Conservation (phyloP, 2,888 invertebrate genomes). For the Leptogaster cylindrica region DNA sequence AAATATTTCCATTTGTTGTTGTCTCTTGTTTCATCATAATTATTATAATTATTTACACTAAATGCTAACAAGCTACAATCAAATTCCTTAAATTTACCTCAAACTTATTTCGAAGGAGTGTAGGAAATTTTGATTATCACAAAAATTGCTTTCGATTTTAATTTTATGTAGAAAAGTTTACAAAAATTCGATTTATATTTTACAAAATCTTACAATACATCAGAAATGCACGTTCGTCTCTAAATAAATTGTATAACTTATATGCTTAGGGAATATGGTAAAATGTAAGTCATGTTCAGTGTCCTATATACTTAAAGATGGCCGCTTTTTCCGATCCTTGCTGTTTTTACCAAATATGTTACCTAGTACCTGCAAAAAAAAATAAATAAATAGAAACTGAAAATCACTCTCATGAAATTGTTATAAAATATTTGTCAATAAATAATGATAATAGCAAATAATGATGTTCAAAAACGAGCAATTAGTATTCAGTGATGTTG, state of each 20-base stretch:
- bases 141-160: slow-evolving; percentile 23
- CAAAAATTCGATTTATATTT: too few species aligned
- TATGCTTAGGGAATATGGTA: not conserved
- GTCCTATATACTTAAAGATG: slow-evolving; percentile 73
- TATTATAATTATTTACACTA: too few species aligned
- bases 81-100: too few species aligned
- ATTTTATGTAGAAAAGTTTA: slow-evolving; percentile 5
- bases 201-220: slow-evolving; percentile 2
- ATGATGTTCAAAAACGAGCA: too few species aligned
- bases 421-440: too few species aligned
- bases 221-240: not conserved
- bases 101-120: not conserved
- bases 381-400: too few species aligned
- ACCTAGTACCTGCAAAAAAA: slow-evolving; percentile 66
- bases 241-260: too few species aligned
- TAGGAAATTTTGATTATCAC: slow-evolving; percentile 28
- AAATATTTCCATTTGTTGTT: too few species aligned
- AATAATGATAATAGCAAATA: too few species aligned
- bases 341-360: slow-evolving; percentile 82
- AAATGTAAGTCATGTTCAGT: not conserved
- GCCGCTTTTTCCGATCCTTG: slow-evolving; percentile 78
- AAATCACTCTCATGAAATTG: not conserved
- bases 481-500: too few species aligned
- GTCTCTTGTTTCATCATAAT: too few species aligned
- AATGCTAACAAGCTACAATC: too few species aligned